phyloP scores from a whole-genome alignment of 2,113 vertebrate genomes.

The Stictonetta naevosa region DNA sequence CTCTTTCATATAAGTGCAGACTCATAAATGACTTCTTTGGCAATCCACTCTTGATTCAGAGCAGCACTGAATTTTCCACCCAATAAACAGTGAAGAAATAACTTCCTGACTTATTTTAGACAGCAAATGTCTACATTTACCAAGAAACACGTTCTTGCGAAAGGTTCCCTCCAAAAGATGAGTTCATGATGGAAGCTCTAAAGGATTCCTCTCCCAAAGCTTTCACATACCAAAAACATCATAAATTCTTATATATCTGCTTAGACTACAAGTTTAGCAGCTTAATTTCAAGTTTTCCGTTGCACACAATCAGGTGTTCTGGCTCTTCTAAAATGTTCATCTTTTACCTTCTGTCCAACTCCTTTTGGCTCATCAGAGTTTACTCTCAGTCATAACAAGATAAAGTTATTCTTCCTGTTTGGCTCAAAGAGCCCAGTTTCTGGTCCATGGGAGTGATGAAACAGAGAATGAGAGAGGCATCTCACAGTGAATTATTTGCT shows the following conservation, averaged over 20 bases:
- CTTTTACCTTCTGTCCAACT: not conserved
- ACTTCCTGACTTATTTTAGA: conserved; percentile 22
- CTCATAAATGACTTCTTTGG: conserved; percentile 17
- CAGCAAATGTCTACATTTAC: not conserved
- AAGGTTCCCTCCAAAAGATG: not conserved
- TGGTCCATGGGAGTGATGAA: not conserved
- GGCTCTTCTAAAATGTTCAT: not conserved
- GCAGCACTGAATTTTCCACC: conserved; percentile 4
- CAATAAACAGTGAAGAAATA: not conserved
- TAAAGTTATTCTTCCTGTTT: not conserved
- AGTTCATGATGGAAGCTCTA: not conserved
- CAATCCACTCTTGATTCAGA: not conserved
- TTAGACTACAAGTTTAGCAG: not conserved
- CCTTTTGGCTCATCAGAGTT: not conserved
- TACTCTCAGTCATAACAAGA: not conserved
- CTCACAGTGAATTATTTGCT: not conserved
- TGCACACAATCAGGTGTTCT: not conserved
- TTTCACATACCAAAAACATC: not conserved
- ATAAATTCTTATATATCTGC: not conserved
- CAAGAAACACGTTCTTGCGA: not conserved
- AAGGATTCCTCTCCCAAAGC: not conserved
- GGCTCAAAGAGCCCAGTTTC: not conserved
- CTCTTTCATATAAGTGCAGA: conserved; percentile 5
- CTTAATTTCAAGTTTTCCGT: not conserved
- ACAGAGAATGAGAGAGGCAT: not conserved